Percentiles rank a stretch among this genome's conserved stretches.
Evolutionary conservation across 2,113 vertebrate species (phyloP).

Genomic region (Bos javanicus): DNA sequence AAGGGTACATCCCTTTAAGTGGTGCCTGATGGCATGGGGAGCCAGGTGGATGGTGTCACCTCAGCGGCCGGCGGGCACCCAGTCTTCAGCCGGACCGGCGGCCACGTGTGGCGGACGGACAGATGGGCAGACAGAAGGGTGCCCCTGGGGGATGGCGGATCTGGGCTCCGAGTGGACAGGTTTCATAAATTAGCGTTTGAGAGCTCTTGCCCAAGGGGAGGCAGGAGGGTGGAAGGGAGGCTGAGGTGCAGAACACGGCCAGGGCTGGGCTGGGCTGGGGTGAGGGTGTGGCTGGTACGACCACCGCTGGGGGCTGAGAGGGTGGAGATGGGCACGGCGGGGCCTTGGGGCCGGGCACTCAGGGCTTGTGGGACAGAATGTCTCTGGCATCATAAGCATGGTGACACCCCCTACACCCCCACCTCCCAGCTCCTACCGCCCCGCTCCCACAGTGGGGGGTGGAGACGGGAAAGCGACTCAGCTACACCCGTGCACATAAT

Average conservation of each 20-base stretch:
- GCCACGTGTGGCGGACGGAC: neutral
- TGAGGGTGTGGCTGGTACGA: rapidly evolving
- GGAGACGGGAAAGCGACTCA: neutral
- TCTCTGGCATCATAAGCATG: neutral
- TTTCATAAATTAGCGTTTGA: neutral
- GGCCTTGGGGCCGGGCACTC: neutral
- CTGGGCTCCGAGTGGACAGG: neutral
- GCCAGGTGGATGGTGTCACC: constrained; percentile 64
- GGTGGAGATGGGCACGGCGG: rapidly evolving
- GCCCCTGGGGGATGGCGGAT: neutral
- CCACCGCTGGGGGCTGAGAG: neutral
- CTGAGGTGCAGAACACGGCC: neutral
- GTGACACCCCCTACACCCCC: rapidly evolving
- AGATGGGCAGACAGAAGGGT: neutral
- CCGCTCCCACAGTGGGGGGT: neutral
- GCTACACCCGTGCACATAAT: neutral
- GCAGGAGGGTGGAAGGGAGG: neutral
- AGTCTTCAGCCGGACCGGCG: neutral
- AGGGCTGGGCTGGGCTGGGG: too few species aligned
- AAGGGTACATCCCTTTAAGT: constrained; percentile 72
- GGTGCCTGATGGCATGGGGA: constrained; percentile 58
- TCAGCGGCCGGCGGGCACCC: neutral
- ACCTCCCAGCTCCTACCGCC: neutral
- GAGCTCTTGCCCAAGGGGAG: neutral
- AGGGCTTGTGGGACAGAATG: neutral